These are phyloP conservation scores for Sebastes dallii DNA, from an alignment of 2,797 vertebrate genomes.

Conservation along the genomic window DNA sequence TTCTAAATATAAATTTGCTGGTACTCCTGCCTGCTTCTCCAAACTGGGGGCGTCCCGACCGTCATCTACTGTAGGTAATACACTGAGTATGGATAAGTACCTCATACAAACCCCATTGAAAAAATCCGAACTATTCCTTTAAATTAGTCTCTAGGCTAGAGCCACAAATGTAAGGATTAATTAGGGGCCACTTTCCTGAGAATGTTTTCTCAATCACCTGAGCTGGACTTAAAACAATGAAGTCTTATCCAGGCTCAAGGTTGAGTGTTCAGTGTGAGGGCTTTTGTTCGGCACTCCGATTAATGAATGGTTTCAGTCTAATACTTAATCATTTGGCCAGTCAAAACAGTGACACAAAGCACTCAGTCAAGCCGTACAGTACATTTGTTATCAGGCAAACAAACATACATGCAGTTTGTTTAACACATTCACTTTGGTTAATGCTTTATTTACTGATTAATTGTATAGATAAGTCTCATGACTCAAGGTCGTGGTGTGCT, in stretches of 20 bases:
- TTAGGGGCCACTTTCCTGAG: neutral
- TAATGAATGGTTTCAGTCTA: conserved; percentile 62
- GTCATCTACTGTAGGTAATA: neutral
- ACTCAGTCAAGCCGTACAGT: conserved; percentile 23
- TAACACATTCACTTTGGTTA: conserved; percentile 16
- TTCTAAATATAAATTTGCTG: neutral
- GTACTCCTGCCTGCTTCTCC: neutral
- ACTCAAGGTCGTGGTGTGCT: conserved; percentile 4
- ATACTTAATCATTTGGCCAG: conserved; percentile 24
- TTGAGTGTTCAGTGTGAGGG: conserved; percentile 36
- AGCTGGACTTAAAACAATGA: conserved; percentile 21
- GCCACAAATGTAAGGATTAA: conserved; percentile 3
- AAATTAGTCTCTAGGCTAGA: neutral
- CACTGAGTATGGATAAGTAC: neutral
- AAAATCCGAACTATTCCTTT: neutral
- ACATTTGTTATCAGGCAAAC: conserved; percentile 31
- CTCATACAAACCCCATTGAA: neutral
- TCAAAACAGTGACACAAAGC: conserved; percentile 38
- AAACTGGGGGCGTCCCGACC: neutral
- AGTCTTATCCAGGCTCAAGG: conserved; percentile 36
- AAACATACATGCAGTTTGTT: conserved; percentile 28
- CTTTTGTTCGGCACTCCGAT: conserved; percentile 37
- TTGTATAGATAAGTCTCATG: neutral
- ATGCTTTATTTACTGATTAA: conserved; percentile 6
- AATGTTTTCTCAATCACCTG: neutral